Evolutionary conservation across 1,140 invertebrate genomes (phyloP).

Genomic region (Melitaea cinxia): DNA sequence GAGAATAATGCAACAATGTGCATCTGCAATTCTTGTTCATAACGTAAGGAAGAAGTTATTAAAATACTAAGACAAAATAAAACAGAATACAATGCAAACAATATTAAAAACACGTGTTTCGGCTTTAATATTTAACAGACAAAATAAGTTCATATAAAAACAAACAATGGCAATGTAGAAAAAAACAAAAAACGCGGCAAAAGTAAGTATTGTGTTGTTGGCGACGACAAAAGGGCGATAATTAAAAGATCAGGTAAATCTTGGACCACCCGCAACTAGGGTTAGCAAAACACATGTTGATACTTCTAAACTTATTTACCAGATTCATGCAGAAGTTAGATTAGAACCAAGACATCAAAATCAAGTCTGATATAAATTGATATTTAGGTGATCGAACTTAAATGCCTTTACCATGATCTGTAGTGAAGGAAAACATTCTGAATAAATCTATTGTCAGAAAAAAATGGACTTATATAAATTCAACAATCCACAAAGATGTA

Average conservation of each 20-base stretch:
- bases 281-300: background rate
- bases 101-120: background rate
- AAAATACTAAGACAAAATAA: background rate
- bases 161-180: slow-evolving; percentile 10
- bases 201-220: slow-evolving; percentile 10
- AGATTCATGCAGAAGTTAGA: too few species aligned
- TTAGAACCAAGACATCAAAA: too few species aligned
- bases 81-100: background rate
- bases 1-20: too few species aligned
- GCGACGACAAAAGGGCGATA: slow-evolving; percentile 17
- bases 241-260: slow-evolving; percentile 25
- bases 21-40: background rate
- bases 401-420: too few species aligned
- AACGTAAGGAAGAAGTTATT: background rate
- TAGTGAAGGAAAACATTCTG: too few species aligned
- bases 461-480: too few species aligned
- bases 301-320: too few species aligned
- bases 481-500: too few species aligned
- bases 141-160: background rate
- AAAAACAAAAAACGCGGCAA: background rate
- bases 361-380: too few species aligned
- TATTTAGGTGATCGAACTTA: too few species aligned
- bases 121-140: slow-evolving; percentile 2
- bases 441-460: too few species aligned
- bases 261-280: slow-evolving; percentile 13